These are phyloP conservation scores for Neuroterus valhalla DNA, from an alignment of 1,140 invertebrate genomes.

Conservation along the genomic window DNA sequence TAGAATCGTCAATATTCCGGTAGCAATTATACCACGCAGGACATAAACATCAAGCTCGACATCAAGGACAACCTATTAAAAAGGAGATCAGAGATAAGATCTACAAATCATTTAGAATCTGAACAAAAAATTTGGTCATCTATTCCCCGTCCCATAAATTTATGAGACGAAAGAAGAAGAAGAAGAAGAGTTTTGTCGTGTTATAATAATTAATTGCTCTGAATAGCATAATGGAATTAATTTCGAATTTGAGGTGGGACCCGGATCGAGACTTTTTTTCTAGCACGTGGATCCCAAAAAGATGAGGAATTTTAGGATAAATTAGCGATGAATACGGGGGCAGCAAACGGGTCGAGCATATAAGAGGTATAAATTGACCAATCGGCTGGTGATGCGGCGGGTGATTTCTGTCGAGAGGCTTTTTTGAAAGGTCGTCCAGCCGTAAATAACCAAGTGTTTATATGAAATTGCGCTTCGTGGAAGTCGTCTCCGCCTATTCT, in stretches of 20 bases:
- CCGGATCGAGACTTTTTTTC: slow-evolving; percentile 4
- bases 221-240: slow-evolving; percentile 23
- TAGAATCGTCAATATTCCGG: background rate
- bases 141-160: background rate
- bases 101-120: slow-evolving; percentile 11
- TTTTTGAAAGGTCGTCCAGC: slow-evolving; percentile 38
- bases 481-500: slow-evolving; percentile 46
- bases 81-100: background rate
- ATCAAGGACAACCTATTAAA: slow-evolving; percentile 17
- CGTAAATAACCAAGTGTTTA: slow-evolving; percentile 52
- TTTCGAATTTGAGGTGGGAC: background rate
- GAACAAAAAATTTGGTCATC: slow-evolving; percentile 1
- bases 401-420: slow-evolving; percentile 39
- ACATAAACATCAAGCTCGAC: slow-evolving; percentile 11
- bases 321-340: slow-evolving; percentile 25
- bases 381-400: slow-evolving; percentile 38
- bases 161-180: background rate
- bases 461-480: slow-evolving; percentile 53
- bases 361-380: slow-evolving; percentile 39
- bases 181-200: slow-evolving; percentile 8
- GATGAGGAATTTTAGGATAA: slow-evolving; percentile 4
- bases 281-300: slow-evolving; percentile 19
- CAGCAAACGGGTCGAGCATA: slow-evolving; percentile 4
- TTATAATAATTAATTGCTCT: slow-evolving; percentile 25
- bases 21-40: slow-evolving; percentile 1